Percentiles rank a stretch among this genome's conserved stretches.
Evolutionary conservation across 2,113 vertebrate species (phyloP).

Genomic region (Pseudopipra pipra): DNA sequence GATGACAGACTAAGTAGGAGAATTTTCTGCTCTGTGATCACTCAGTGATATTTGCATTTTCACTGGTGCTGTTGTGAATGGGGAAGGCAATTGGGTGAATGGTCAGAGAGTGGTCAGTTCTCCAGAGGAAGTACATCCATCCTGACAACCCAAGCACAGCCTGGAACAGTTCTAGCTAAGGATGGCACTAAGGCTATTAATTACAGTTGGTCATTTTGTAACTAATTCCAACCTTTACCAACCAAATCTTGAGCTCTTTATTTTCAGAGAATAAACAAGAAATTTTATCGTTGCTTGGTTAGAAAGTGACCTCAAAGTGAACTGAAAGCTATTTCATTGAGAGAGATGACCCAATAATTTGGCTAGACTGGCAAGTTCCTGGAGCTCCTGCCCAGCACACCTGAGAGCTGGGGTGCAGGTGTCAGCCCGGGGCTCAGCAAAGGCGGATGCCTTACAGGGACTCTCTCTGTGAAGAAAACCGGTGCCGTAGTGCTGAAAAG

Average conservation of each 20-base stretch:
- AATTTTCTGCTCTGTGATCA: neutral
- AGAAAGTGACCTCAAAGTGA: neutral
- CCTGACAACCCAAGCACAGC: neutral
- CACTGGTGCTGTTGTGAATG: neutral
- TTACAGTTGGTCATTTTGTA: neutral
- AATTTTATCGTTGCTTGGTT: neutral
- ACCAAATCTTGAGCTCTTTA: neutral
- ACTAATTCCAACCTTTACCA: neutral
- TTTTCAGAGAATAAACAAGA: neutral
- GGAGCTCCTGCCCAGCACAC: neutral
- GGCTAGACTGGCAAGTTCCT: neutral
- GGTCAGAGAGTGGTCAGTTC: neutral
- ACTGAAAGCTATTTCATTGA: neutral
- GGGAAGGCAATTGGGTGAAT: neutral
- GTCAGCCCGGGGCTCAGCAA: neutral
- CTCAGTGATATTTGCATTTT: neutral
- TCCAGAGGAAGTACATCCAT: neutral
- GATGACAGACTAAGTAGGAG: neutral
- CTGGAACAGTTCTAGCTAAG: neutral
- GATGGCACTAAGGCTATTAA: neutral
- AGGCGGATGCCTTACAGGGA: neutral
- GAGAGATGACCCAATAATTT: neutral
- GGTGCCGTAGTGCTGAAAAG: neutral
- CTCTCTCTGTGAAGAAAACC: neutral
- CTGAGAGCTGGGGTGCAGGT: rapidly evolving